A percentile compares a stretch with the other conserved stretches of the same genome.
Evolutionary conservation across 2,113 vertebrate genomes (phyloP).

Genomic region (Siniperca chuatsi): DNA sequence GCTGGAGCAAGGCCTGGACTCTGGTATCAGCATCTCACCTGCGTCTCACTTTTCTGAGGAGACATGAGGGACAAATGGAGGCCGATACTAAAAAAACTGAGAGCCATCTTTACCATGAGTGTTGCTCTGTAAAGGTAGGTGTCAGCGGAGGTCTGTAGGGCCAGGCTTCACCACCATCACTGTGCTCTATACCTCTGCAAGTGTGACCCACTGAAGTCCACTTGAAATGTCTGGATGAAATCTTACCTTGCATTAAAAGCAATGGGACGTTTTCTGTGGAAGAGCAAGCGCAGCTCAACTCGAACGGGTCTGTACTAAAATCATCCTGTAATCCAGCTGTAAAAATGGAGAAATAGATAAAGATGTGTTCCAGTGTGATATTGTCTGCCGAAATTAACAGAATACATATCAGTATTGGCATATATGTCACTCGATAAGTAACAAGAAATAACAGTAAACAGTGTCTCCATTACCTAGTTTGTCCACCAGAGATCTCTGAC

Average conservation of each 20-base stretch:
- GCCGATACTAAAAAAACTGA: slow-evolving; percentile 2
- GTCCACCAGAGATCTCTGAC: background rate
- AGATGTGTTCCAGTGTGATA: too few relatives aligned
- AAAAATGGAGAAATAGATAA: too few relatives aligned
- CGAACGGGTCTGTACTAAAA: too few relatives aligned
- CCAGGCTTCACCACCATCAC: background rate
- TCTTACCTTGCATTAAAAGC: too few relatives aligned
- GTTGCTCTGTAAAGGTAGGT: background rate
- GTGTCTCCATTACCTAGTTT: background rate
- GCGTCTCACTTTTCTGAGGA: slow-evolving; percentile 22
- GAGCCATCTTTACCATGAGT: background rate
- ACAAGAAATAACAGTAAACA: too few relatives aligned
- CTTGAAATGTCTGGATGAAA: background rate
- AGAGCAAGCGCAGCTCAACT: too few relatives aligned
- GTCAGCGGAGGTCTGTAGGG: background rate
- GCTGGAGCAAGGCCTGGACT: slow-evolving; percentile 15
- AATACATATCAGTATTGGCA: too few relatives aligned
- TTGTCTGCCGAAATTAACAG: too few relatives aligned
- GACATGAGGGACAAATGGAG: background rate
- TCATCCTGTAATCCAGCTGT: too few relatives aligned
- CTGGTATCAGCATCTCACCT: slow-evolving; percentile 19
- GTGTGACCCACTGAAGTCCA: background rate
- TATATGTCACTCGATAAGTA: too few relatives aligned
- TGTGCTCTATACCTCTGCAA: background rate
- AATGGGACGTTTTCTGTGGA: background rate